Evolutionary conservation across 2,113 vertebrate species (phyloP).

Genomic region (Proterorhinus semilunaris): DNA sequence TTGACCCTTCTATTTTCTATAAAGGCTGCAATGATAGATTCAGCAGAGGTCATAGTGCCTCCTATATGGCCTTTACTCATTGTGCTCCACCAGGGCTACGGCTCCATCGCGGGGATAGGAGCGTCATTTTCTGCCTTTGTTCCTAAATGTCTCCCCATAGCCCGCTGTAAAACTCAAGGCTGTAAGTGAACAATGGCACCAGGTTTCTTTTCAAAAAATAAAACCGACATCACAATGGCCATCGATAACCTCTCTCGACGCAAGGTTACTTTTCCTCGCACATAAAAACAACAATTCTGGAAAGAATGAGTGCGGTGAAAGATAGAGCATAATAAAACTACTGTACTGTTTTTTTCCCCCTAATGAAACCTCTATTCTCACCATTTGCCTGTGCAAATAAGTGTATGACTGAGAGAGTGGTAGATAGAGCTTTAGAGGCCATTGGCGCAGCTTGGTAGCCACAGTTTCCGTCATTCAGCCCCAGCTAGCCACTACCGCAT

Average conservation of each 20-base stretch:
- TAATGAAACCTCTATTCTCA: no score
- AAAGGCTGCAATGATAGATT: background rate
- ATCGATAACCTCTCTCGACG: conserved; percentile 30
- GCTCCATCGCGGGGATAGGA: conserved; percentile 16
- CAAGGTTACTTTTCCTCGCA: conserved; percentile 11
- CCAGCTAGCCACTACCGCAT: no score
- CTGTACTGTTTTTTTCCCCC: background rate
- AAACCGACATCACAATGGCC: conserved; percentile 27
- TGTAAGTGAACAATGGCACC: conserved; percentile 27
- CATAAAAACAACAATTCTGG: conserved; percentile 8
- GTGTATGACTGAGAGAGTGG: no score
- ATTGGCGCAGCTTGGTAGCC: no score
- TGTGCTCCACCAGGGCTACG: conserved; percentile 21
- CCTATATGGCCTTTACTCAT: conserved; percentile 9
- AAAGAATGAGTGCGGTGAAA: conserved; percentile 1
- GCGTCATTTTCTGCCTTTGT: conserved; percentile 29
- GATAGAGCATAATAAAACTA: conserved; percentile 13
- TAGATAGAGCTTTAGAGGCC: no score
- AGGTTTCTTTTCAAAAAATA: conserved; percentile 32
- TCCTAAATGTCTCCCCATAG: conserved; percentile 28
- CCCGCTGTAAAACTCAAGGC: conserved; percentile 18
- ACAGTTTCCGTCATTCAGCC: no score
- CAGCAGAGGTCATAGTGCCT: conserved; percentile 7
- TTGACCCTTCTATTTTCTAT: background rate
- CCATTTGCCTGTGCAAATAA: no score